These are phyloP conservation scores for Habropoda laboriosa DNA, from an alignment of 1,140 invertebrate species.

Conservation along the genomic window DNA sequence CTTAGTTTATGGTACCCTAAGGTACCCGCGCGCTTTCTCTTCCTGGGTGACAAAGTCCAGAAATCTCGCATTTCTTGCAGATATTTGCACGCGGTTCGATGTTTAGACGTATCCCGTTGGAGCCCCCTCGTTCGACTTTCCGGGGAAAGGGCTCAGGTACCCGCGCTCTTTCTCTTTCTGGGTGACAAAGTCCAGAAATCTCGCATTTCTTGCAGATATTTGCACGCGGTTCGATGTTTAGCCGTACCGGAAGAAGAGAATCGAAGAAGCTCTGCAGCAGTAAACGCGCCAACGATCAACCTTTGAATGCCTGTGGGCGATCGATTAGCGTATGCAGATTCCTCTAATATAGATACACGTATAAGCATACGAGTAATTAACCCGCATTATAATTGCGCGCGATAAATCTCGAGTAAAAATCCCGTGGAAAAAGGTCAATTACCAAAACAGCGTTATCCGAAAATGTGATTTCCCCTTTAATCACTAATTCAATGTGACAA, in stretches of 20 bases:
- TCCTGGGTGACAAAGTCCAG: no score
- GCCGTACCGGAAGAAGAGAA: constrained; percentile 5
- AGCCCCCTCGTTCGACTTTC: no score
- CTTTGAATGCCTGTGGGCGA: constrained; percentile 36
- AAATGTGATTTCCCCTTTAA: neutral
- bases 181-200: no score
- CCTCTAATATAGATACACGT: constrained; percentile 19
- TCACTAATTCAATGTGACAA: neutral
- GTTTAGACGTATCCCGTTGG: no score
- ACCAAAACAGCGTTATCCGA: no score
- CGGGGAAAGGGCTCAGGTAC: no score
- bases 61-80: no score
- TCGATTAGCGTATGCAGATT: constrained; percentile 12
- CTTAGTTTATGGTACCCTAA: no score
- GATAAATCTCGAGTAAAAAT: neutral
- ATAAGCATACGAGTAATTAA: constrained; percentile 35
- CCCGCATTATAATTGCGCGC: neutral
- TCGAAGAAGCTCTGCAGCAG: constrained; percentile 19
- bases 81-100: no score
- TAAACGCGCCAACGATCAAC: constrained; percentile 39
- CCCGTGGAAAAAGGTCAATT: neutral
- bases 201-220: no score
- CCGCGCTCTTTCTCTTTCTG: no score
- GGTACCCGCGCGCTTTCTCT: no score
- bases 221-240: neutral